phyloP scores from a whole-genome alignment of 1,140 invertebrate species.

The Halesus radiatus region DNA sequence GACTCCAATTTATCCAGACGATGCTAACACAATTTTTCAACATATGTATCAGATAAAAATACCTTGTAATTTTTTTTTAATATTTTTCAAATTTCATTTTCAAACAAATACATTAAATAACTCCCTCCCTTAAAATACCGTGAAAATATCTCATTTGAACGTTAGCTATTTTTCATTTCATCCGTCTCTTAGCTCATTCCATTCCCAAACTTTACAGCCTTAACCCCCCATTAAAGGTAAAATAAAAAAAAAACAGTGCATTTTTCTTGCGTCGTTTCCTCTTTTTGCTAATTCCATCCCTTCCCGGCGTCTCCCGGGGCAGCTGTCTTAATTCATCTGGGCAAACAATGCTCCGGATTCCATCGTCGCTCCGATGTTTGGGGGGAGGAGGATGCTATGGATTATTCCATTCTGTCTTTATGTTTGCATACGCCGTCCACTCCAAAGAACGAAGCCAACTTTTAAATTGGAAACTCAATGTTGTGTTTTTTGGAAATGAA shows the following conservation, averaged over 20 bases:
- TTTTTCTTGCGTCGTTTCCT: not conserved
- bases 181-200: too few species aligned
- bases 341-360: conserved; percentile 25
- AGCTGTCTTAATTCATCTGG: conserved; percentile 26
- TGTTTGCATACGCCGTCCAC: conserved; percentile 8
- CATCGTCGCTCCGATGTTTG: not conserved
- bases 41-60: too few species aligned
- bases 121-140: too few species aligned
- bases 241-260: not conserved
- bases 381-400: not conserved
- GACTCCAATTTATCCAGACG: too few species aligned
- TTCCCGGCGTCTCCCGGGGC: not conserved
- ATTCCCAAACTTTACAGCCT: too few species aligned
- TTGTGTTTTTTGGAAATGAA: not conserved
- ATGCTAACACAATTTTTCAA: too few species aligned
- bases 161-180: too few species aligned
- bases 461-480: conserved; percentile 25
- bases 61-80: too few species aligned
- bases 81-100: too few species aligned
- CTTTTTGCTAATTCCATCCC: conserved; percentile 2
- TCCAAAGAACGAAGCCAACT: not conserved
- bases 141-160: too few species aligned
- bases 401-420: not conserved
- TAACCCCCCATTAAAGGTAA: not conserved
- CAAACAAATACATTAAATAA: too few species aligned